Base-by-base conservation (phyloP, 2,797 vertebrate genomes). In the Crocidura indochinensis region DNA sequence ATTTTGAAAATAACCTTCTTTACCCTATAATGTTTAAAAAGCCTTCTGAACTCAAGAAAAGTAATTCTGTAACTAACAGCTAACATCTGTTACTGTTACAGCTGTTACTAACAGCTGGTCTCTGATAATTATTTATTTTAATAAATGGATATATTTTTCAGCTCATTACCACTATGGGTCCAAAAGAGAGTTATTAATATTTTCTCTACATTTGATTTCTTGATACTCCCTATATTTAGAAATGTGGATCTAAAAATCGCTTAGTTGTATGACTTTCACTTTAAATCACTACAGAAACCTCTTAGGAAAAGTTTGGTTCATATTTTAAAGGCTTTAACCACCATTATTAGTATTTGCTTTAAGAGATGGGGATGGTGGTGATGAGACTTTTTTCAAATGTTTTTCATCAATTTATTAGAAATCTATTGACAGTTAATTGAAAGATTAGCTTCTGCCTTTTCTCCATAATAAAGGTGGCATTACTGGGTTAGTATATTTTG, bases 211-310 rank as follows among this genome's bases (percentile, higher is more conserved):
- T 82, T 90, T 90, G 27, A 86, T 88, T 71, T 44, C 47, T 8
- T 87, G 67, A 89, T 38, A 73, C 26, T 31, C 72, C 26, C 29
- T 85, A 46, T 38, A 53, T 64, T 38, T 87, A 4, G 27, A 87
- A 91, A 75, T 4, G 3, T 82, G 17, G 14, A 26, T 71, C 67
- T 49, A 67, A 87, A 84, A 89, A 68, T 11, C 69, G 74, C n/a
- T 51, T 46, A 38, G 12, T 51, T 29, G 5, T 27, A 9, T 62
- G 22, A 74, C 9, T 71, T n/a, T 4, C 26, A 67, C 53, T 74
- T 87, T 75, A 77, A 94, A 82, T 79, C 69, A 84, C 11, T 83
- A 44, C 85, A 47, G 67, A 91, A 88, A 92, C 71, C 46, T 60
- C 51, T 38, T 68, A 68, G 24, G 47, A 81, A 92, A 77, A 27